Conservation (phyloP, 2,797 vertebrate genomes). For the Poecile montanus region DNA sequence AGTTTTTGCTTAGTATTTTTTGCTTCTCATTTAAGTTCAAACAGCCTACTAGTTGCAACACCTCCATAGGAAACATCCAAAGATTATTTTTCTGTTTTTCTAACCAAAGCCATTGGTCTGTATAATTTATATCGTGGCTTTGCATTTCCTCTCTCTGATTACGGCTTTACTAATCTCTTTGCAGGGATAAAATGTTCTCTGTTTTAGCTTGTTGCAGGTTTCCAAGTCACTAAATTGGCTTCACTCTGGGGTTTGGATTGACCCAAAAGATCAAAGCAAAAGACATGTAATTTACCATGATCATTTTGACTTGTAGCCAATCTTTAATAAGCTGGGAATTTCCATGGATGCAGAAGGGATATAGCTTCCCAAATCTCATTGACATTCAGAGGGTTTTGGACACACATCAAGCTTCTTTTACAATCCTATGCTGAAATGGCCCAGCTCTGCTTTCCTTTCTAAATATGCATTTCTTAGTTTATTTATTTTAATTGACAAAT, state of each 20-base stretch:
- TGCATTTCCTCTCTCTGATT: background rate
- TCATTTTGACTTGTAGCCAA: background rate
- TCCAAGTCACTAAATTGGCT: background rate
- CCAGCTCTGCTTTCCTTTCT: background rate
- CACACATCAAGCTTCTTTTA: background rate
- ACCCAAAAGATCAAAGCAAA: conserved; percentile 29
- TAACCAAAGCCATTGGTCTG: background rate
- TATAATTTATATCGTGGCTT: background rate
- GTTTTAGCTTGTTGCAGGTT: background rate
- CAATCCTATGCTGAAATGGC: background rate
- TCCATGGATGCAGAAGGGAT: background rate
- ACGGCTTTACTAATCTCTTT: background rate
- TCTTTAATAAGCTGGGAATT: background rate
- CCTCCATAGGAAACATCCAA: background rate
- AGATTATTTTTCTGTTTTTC: background rate
- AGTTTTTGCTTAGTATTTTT: background rate
- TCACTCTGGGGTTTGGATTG: background rate
- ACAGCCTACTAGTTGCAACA: background rate
- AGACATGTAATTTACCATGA: background rate
- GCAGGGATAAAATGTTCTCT: background rate
- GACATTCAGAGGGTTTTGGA: background rate
- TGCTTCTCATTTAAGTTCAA: background rate
- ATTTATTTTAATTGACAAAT: background rate
- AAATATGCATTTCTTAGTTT: background rate
- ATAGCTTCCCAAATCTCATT: conserved; percentile 3